These are phyloP conservation scores for Homarus americanus DNA, from an alignment of 1,140 invertebrate genomes.

Conservation along the genomic window DNA sequence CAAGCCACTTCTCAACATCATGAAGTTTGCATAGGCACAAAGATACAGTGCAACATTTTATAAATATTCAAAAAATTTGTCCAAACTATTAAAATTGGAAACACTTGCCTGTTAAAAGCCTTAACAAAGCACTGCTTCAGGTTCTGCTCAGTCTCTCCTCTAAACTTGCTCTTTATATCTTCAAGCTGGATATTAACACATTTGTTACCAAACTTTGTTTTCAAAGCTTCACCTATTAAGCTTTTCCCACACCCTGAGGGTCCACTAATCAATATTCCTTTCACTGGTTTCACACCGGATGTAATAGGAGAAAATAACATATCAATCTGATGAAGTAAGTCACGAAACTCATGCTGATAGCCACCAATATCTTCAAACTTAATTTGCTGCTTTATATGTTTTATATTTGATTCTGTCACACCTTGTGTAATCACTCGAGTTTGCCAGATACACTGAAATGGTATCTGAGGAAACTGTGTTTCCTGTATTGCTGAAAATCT, in stretches of 20 bases:
- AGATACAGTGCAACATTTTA: no score
- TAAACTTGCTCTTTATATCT: constrained; percentile 50
- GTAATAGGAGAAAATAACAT: constrained; percentile 28
- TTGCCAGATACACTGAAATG: constrained; percentile 40
- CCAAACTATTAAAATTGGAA: no score
- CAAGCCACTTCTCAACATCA: no score
- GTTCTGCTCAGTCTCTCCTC: constrained; percentile 57
- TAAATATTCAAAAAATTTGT: no score
- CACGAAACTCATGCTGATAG: constrained; percentile 28
- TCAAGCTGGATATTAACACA: constrained; percentile 28
- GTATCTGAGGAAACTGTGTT: neutral
- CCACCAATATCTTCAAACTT: constrained; percentile 47
- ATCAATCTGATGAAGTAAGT: constrained; percentile 35
- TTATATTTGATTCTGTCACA: neutral
- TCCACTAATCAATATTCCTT: constrained; percentile 64
- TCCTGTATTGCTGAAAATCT: constrained; percentile 21
- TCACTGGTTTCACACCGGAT: neutral
- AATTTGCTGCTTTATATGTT: neutral
- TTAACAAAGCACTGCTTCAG: constrained; percentile 35
- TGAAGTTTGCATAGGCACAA: no score
- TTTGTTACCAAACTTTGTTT: constrained; percentile 42
- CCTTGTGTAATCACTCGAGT: constrained; percentile 28
- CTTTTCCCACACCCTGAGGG: constrained; percentile 57
- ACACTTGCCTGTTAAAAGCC: constrained; percentile 38
- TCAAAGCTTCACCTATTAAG: constrained; percentile 51